Evolutionary conservation across 2,113 vertebrate species (phyloP).

Genomic region (Furnarius figulus): DNA sequence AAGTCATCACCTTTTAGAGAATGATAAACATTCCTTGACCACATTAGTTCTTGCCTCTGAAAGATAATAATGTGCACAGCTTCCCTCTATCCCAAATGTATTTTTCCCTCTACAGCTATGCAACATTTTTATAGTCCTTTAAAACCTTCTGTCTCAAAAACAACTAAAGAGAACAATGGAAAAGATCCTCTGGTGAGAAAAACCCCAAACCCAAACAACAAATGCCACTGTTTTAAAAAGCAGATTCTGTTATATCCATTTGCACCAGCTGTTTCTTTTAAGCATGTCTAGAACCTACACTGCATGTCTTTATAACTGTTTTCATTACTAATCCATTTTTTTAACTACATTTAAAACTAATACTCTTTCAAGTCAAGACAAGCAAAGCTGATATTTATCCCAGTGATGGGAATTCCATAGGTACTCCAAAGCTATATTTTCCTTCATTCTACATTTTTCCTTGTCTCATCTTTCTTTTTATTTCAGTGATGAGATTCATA

Average conservation of each 20-base stretch:
- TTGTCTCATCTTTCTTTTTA: neutral
- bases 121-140: neutral
- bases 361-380: neutral
- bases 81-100: neutral
- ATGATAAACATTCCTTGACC: neutral
- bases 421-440: neutral
- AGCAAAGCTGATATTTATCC: neutral
- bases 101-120: neutral
- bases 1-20: neutral
- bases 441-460: neutral
- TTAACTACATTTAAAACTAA: neutral
- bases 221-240: neutral
- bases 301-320: neutral
- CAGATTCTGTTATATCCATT: neutral
- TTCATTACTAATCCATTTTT: neutral
- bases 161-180: neutral
- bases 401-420: neutral
- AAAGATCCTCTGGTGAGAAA: neutral
- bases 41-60: neutral
- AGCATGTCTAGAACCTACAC: neutral
- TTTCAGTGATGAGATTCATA: neutral
- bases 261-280: neutral
- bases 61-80: neutral
- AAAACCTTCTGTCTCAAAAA: neutral
- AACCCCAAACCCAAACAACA: neutral